A percentile compares a stretch with the other conserved stretches of the same genome.
These are phyloP conservation scores for Lymantria monacha DNA, from an alignment of 2,888 invertebrate species.

Conservation along the genomic window DNA sequence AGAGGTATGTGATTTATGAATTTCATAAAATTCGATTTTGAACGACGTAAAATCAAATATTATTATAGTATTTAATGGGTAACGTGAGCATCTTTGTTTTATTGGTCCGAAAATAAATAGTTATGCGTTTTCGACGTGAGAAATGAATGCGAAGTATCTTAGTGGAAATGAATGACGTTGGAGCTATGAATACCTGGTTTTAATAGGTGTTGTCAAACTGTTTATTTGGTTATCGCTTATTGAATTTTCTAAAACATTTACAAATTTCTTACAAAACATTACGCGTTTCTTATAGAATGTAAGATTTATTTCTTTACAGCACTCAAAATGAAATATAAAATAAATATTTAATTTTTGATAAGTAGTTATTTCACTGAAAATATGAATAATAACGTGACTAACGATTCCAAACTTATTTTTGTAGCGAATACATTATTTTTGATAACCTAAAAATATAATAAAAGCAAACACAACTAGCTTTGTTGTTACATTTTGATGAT, in stretches of 20 bases:
- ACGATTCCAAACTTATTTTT: constrained; percentile 3
- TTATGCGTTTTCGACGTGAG: constrained; percentile 38
- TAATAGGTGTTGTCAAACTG: constrained; percentile 32
- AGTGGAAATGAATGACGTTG: constrained; percentile 30
- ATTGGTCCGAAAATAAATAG: constrained; percentile 55
- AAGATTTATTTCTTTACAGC: constrained; percentile 8
- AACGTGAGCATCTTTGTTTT: constrained; percentile 60
- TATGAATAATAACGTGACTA: constrained; percentile 5
- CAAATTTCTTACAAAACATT: neutral
- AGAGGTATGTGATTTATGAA: constrained; percentile 64
- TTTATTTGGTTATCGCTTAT: constrained; percentile 15
- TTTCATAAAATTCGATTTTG: constrained; percentile 61
- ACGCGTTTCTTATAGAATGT: constrained; percentile 2
- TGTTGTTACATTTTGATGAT: constrained; percentile 1
- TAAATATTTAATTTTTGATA: constrained; percentile 10
- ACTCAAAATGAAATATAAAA: constrained; percentile 6
- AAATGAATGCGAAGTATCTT: constrained; percentile 35
- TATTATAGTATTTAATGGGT: constrained; percentile 59
- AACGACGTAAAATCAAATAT: constrained; percentile 68
- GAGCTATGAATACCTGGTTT: constrained; percentile 30
- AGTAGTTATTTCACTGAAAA: constrained; percentile 3
- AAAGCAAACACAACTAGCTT: neutral
- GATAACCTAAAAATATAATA: constrained; percentile 4
- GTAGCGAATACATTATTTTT: constrained; percentile 3
- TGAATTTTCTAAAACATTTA: neutral